Evolutionary conservation across 1,140 invertebrate genomes (phyloP), one percentile per base, ranked within the genome.

Genomic region (Phocides pigmalion): DNA sequence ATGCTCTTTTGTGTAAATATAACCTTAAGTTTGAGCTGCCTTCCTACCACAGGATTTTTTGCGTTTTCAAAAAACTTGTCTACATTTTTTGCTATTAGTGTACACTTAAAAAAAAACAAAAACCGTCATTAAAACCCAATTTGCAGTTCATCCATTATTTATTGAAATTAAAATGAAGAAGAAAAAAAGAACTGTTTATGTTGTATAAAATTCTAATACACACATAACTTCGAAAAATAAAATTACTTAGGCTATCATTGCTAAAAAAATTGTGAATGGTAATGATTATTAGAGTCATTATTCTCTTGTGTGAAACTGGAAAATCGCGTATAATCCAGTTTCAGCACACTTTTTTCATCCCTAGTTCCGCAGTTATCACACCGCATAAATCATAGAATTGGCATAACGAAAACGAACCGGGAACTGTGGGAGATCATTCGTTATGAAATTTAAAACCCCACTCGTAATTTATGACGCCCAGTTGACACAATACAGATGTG

Each of bases 391-490:
- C 56, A 58, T 35, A 12, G 22, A 58, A 59, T 47, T 19, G 56
- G 42, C 42, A 14, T 47, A 47, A 32, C 42, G 42, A 39, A 54
- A 54, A 37, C 4, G 4, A 47, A 35, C 42, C 4, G 11, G 15
- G 15, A 37, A 20, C 22, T 15, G 15, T 3, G 37, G 12, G 41
- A 17, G 56, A 32, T 59, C 42, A 47, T 59, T 47, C 42, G 56
- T 47, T 47, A 35, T 47, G 42, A 59, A 59, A 59, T 59, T 59
- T 59, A 59, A 59, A 59, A 59, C 56, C 4, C 8, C n/a, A 19
- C 42, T 59, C 22, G 16, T 19, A 35, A 59, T 59, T 59, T 59
- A 59, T 47, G 25, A 17, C 41, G 28, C 14, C 16, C 42, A 47
- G 56, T 59, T 53, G 56, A 59, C 42, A 59, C 16, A 35, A 42